A percentile compares a stretch with the other conserved stretches of the same genome.
These are phyloP conservation scores for Sylvilagus bachmani DNA, from an alignment of 2,113 vertebrate species.

Conservation along the genomic window DNA sequence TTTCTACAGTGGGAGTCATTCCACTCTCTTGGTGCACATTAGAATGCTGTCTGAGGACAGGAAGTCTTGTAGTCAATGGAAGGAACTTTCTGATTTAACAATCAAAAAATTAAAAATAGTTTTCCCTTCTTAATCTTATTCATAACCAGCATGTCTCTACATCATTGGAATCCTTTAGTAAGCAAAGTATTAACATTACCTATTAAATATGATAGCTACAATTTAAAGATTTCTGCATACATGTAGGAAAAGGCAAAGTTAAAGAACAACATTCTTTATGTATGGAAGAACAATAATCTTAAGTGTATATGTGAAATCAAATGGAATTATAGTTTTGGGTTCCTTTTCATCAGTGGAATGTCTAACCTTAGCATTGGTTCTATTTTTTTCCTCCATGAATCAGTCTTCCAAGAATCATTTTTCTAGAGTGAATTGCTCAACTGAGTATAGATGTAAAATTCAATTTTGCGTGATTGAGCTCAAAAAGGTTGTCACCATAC, in stretches of 20 bases:
- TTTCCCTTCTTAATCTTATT: constrained; percentile 63
- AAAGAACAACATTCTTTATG: neutral
- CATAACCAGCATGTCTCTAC: constrained; percentile 50
- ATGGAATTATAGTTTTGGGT: neutral
- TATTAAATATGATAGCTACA: constrained; percentile 54
- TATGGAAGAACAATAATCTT: neutral
- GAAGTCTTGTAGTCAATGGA: constrained; percentile 27
- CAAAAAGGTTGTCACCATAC: neutral
- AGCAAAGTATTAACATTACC: constrained; percentile 56
- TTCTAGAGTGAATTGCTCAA: neutral
- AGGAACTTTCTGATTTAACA: constrained; percentile 64
- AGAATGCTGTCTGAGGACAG: neutral
- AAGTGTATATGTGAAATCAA: neutral
- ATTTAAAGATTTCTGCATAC: constrained; percentile 81
- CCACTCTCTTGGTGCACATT: constrained; percentile 20
- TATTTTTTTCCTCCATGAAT: neutral
- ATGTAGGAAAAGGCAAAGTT: constrained; percentile 50
- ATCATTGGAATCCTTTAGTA: constrained; percentile 64
- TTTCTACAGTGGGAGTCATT: constrained; percentile 58
- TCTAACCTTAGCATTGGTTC: neutral
- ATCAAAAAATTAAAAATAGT: constrained; percentile 60
- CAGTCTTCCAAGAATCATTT: neutral
- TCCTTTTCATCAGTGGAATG: neutral
- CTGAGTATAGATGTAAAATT: neutral
- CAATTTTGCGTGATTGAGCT: neutral